Conservation (phyloP, 2,113 vertebrate genomes). For the Pandion haliaetus region DNA sequence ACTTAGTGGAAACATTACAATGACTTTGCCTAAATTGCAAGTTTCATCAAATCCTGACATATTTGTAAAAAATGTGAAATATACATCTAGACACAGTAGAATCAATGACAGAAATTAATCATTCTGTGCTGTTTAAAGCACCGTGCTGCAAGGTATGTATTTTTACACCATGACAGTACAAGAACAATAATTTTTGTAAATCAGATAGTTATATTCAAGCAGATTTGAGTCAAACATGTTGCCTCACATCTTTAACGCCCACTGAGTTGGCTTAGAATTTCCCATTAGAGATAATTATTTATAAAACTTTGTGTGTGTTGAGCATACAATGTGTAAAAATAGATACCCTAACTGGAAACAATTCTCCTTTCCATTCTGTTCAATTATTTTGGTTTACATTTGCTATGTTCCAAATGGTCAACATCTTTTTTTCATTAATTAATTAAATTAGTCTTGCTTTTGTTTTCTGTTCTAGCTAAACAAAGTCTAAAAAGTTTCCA, state of each 20-base stretch:
- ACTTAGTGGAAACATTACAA: neutral
- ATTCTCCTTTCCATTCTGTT: constrained; percentile 48
- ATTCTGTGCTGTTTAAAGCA: neutral
- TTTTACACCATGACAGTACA: neutral
- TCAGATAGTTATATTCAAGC: neutral
- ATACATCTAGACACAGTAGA: neutral
- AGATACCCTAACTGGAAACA: constrained; percentile 54
- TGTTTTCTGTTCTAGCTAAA: constrained; percentile 71
- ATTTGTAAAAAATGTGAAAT: neutral
- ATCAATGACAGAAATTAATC: neutral
- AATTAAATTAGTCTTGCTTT: constrained; percentile 67
- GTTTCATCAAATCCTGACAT: neutral
- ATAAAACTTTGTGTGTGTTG: constrained; percentile 14
- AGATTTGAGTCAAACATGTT: neutral
- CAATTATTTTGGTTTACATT: constrained; percentile 50
- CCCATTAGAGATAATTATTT: constrained; percentile 37
- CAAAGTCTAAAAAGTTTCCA: constrained; percentile 64
- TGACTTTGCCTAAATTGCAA: neutral
- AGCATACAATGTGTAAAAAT: constrained; percentile 53
- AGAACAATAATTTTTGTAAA: constrained; percentile 44
- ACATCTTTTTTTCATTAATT: constrained; percentile 73
- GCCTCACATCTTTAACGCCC: constrained; percentile 7
- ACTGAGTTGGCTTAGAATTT: constrained; percentile 28
- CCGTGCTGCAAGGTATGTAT: neutral
- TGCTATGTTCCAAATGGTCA: constrained; percentile 36